Base-by-base conservation (phyloP, 2,797 vertebrate species). In the Melanotaenia trifasciata region DNA sequence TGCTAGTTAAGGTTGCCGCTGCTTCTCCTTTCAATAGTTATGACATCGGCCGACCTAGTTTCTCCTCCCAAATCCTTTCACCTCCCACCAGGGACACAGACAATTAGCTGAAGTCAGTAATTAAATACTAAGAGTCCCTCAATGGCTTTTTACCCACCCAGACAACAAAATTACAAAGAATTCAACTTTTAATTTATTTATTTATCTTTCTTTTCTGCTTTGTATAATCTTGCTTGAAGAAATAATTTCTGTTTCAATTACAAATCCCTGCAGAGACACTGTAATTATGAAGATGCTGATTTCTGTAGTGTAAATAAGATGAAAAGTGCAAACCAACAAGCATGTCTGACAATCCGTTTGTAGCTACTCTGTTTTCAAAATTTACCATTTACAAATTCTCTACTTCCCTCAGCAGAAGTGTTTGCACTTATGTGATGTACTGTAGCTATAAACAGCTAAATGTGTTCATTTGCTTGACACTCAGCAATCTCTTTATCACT, bases 381-480 rank as follows among this genome's bases (percentile, higher is more conserved):
- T 70, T 62, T 8, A 72, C 30, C 68, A 56, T 66, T 54, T 53
- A 81, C 53, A 58, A 58, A 76, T 1, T 16, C 53, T 78, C 53
- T 24, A 4, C 12, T 47, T 73, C 53, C 51, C 50, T 75, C 36
- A 9, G 36, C n/a, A 16, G 51, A 69, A 72, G 63, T 67, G 72
- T 76, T 82, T 86, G 62, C 38, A 51, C 54, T 18, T 26, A 47
- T 24, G 36, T 1, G 10, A 38, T 45, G 56, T n/a, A 43, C 20
- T 22, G 9, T 22, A 22, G 67, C 47, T 24, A 32, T 57, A 64
- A 67, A 54, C 67, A 72, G 81, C 80, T 60, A 77, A 80, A 80
- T 76, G 70, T 63, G 50, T 60, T 76, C 11, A 76, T 70, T 71
- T 76, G 38, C 56, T 62, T 2, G 4, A 30, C 51, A 36, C n/a